phyloP scores from a whole-genome alignment of 35 echinoderm and acorn worm genomes.

The Strongylocentrotus purpuratus region DNA sequence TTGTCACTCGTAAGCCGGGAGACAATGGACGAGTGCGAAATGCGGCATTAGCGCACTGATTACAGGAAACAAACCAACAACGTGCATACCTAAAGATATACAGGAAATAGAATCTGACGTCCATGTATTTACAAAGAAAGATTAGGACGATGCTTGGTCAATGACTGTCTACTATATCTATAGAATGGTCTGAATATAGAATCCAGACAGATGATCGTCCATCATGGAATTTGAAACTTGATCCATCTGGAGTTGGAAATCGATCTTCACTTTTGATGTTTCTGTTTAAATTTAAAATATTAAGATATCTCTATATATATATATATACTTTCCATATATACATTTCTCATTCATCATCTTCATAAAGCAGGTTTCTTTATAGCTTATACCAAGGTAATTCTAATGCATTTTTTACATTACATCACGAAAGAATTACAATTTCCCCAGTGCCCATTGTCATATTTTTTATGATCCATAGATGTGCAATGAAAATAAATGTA shows the following conservation, averaged over 20 bases:
- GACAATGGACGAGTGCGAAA: neutral
- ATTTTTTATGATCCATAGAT: no score
- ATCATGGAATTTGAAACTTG: neutral
- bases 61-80: neutral
- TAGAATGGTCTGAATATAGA: neutral
- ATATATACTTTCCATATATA: no score
- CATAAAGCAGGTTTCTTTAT: no score
- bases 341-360: no score
- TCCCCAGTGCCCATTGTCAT: no score
- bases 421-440: no score
- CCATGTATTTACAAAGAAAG: neutral
- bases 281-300: no score
- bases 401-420: no score
- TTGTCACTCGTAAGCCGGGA: neutral
- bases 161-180: neutral
- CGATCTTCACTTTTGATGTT: neutral
- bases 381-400: no score
- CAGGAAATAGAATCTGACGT: slow-evolving; percentile 10
- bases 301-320: no score
- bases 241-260: neutral
- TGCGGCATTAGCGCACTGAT: neutral
- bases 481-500: no score
- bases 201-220: neutral
- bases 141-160: neutral
- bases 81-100: neutral